phyloP scores from a whole-genome alignment of 2,797 vertebrate genomes.

The Diceros bicornis region DNA sequence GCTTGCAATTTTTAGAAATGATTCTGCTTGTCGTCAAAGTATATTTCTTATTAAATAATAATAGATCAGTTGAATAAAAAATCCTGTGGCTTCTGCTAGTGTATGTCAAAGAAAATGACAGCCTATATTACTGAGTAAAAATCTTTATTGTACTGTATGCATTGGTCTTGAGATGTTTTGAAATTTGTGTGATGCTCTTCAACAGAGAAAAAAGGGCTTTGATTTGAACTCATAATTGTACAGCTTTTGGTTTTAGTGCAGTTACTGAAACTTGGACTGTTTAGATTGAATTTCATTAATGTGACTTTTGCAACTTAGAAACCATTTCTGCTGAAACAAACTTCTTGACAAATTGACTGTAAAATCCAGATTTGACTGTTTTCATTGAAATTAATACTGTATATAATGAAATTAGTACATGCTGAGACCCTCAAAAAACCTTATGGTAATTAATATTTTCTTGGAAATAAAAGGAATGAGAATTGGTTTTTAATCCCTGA shows the following conservation, averaged over 20 bases:
- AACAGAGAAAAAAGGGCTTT: slow-evolving; percentile 25
- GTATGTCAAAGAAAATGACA: neutral
- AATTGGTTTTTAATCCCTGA: slow-evolving; percentile 55
- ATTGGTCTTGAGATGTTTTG: slow-evolving; percentile 23
- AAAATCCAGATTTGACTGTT: slow-evolving; percentile 19
- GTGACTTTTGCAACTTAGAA: neutral
- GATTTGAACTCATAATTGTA: neutral
- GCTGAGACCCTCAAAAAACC: neutral
- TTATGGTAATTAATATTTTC: slow-evolving; percentile 56
- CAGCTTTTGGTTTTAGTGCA: neutral
- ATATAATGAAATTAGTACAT: slow-evolving; percentile 27
- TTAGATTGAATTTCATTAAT: slow-evolving; percentile 49
- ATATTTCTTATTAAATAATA: neutral
- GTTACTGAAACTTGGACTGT: neutral
- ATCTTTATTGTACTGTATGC: neutral
- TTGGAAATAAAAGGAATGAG: slow-evolving; percentile 57
- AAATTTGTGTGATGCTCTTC: neutral
- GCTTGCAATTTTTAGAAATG: neutral
- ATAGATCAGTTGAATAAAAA: slow-evolving; percentile 34
- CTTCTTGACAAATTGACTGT: neutral
- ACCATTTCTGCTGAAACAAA: slow-evolving; percentile 44
- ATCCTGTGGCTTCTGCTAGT: neutral
- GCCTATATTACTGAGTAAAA: neutral
- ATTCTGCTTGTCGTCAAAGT: neutral
- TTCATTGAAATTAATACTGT: slow-evolving; percentile 60